Evolutionary conservation across 2,113 vertebrate genomes (phyloP).

Genomic region (Turdus rufiventris): DNA sequence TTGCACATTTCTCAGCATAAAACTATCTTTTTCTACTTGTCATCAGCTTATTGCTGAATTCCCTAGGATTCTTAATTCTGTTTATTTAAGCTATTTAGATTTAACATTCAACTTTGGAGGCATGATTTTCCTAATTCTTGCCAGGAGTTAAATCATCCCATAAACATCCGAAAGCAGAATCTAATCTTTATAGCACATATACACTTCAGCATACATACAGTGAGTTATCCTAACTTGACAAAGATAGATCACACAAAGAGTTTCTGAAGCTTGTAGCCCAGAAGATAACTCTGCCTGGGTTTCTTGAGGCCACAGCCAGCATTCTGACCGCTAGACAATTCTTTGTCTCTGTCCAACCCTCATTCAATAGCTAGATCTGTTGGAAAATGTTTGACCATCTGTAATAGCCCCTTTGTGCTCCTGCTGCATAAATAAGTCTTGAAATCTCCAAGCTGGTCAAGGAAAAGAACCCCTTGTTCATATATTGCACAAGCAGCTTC

Average conservation of each 20-base stretch:
- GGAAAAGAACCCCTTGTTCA: neutral
- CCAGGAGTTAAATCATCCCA: neutral
- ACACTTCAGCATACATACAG: neutral
- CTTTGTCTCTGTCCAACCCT: neutral
- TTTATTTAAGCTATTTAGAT: neutral
- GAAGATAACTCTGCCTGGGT: slow-evolving; percentile 25
- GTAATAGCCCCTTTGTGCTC: slow-evolving; percentile 26
- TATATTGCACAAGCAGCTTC: slow-evolving; percentile 37
- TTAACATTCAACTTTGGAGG: neutral
- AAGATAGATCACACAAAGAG: neutral
- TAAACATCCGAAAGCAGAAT: neutral
- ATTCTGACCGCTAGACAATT: slow-evolving; percentile 28
- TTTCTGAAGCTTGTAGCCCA: neutral
- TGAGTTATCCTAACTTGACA: neutral
- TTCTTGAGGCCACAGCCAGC: slow-evolving; percentile 19
- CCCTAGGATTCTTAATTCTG: neutral
- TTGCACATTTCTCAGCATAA: neutral
- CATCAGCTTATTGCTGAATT: neutral
- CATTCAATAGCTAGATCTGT: slow-evolving; percentile 14
- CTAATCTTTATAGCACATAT: neutral
- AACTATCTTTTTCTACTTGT: neutral
- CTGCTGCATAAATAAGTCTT: slow-evolving; percentile 35
- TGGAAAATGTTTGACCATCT: slow-evolving; percentile 48
- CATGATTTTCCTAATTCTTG: neutral
- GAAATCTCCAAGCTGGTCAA: slow-evolving; percentile 33